Percentiles rank a stretch among this genome's conserved stretches.
phyloP scores from a whole-genome alignment of 2,888 invertebrate genomes.

The Falcaria lacertinaria region DNA sequence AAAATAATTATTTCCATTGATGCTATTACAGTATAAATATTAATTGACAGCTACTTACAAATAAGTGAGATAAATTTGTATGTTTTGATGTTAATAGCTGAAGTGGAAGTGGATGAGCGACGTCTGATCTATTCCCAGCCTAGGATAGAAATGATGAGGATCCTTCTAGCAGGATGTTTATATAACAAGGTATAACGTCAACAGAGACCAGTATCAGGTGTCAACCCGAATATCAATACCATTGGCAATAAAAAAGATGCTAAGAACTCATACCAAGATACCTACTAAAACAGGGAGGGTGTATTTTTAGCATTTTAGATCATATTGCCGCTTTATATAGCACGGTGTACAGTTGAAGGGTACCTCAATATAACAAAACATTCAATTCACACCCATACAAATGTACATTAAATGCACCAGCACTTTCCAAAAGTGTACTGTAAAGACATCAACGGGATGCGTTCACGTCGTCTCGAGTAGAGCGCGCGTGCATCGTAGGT shows the following conservation, averaged over 20 bases:
- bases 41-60: not conserved
- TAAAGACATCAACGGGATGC: conserved; percentile 74
- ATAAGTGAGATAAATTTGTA: not conserved
- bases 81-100: not conserved
- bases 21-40: not conserved
- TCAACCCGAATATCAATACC: not conserved
- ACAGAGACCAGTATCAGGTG: not conserved
- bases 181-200: not conserved
- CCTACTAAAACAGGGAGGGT: too few species aligned
- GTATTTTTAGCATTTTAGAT: not conserved
- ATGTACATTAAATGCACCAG: conserved; percentile 50
- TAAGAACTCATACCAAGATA: not conserved
- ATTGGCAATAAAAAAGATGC: not conserved
- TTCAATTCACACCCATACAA: conserved; percentile 41
- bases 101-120: not conserved
- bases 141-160: not conserved
- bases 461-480: conserved; percentile 11
- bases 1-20: too few species aligned
- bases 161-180: not conserved
- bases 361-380: conserved; percentile 1
- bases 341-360: not conserved
- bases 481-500: conserved; percentile 7
- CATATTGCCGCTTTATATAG: not conserved
- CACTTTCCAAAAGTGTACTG: conserved; percentile 69
- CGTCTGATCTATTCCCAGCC: not conserved